Evolutionary conservation across 2,888 invertebrate genomes (phyloP).

Genomic region (Scaptomyza reducta): DNA sequence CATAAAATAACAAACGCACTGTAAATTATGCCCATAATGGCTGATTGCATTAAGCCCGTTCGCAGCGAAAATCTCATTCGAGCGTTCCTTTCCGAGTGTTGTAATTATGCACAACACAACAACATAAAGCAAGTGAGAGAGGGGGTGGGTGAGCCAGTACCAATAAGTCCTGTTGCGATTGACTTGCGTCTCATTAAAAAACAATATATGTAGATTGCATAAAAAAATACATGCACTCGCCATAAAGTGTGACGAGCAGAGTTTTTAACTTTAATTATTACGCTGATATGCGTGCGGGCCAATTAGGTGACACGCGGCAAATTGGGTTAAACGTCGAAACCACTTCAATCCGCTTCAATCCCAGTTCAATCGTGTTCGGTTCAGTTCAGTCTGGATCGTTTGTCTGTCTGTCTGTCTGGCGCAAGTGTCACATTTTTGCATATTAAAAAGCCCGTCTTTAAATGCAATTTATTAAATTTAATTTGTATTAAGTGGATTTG

Average conservation of each 20-base stretch:
- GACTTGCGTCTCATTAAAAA: slow-evolving; percentile 79
- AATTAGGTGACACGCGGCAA: slow-evolving; percentile 61
- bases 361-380: not conserved
- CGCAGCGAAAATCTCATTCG: slow-evolving; percentile 35
- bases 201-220: slow-evolving; percentile 77
- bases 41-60: slow-evolving; percentile 70
- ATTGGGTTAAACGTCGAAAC: slow-evolving; percentile 51
- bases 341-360: slow-evolving; percentile 23
- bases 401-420: not conserved
- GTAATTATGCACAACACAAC: slow-evolving; percentile 63
- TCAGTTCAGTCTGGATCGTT: not conserved
- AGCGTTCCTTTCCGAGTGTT: slow-evolving; percentile 33
- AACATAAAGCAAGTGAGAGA: slow-evolving; percentile 10
- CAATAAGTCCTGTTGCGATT: slow-evolving; percentile 73
- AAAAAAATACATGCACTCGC: slow-evolving; percentile 14
- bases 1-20: slow-evolving; percentile 69
- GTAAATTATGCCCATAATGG: slow-evolving; percentile 78
- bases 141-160: slow-evolving; percentile 28
- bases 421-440: slow-evolving; percentile 59
- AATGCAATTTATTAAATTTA: slow-evolving; percentile 72
- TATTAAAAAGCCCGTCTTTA: slow-evolving; percentile 52
- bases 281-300: slow-evolving; percentile 58
- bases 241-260: slow-evolving; percentile 34
- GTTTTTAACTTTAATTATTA: slow-evolving; percentile 66
- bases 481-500: slow-evolving; percentile 68